These are phyloP conservation scores for Cephus spinipes DNA, from an alignment of 2,888 invertebrate genomes.

Conservation along the genomic window DNA sequence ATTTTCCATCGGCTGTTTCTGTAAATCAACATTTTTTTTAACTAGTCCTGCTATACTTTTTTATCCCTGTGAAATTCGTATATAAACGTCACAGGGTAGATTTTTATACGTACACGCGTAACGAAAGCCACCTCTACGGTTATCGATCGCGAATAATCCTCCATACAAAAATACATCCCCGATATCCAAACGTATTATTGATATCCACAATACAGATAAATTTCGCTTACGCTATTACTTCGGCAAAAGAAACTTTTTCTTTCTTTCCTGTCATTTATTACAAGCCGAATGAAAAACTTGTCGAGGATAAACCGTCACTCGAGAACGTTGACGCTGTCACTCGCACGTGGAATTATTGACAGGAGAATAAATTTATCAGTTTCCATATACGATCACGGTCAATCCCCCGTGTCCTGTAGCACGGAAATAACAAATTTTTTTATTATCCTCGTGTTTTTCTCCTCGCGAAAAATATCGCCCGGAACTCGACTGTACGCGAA, in stretches of 20 bases:
- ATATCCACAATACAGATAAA: no score
- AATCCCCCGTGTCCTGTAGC: neutral
- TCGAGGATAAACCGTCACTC: no score
- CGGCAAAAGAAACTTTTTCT: no score
- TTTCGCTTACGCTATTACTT: no score
- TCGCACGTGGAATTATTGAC: no score
- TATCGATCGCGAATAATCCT: no score
- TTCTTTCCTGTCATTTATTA: no score
- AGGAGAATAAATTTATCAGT: neutral
- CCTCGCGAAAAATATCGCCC: neutral
- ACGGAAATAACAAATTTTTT: neutral
- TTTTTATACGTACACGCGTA: neutral
- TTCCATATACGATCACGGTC: neutral
- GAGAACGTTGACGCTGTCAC: no score
- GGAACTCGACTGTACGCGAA: neutral
- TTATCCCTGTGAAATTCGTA: neutral
- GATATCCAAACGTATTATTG: no score
- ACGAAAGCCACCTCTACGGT: neutral
- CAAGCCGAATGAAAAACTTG: no score
- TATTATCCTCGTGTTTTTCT: neutral
- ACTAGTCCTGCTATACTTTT: neutral
- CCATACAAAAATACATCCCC: no score
- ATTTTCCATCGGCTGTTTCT: neutral
- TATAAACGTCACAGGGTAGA: neutral
- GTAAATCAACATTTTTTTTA: neutral